These are phyloP conservation scores for Girardinichthys multiradiatus DNA, from an alignment of 2,113 vertebrate species.

Conservation along the genomic window DNA sequence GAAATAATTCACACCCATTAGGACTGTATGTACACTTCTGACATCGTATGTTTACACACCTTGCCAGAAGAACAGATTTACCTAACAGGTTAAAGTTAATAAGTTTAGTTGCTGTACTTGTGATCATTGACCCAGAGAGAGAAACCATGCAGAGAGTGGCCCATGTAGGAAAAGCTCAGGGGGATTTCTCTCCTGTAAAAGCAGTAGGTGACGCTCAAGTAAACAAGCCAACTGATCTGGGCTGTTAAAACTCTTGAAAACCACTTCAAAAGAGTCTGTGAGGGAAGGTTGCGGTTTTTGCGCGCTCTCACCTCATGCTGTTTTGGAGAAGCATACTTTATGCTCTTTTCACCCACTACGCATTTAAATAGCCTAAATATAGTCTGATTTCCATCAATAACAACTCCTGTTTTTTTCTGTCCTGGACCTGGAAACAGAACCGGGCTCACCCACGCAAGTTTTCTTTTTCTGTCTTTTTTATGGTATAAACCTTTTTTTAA, in stretches of 20 bases:
- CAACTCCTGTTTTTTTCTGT: constrained; percentile 47
- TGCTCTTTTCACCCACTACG: constrained; percentile 29
- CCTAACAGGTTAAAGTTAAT: no score
- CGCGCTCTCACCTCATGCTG: constrained; percentile 51
- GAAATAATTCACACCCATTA: background rate
- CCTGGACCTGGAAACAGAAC: constrained; percentile 61
- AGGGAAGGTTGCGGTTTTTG: constrained; percentile 35
- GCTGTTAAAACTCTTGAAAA: constrained; percentile 24
- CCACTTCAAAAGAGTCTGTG: constrained; percentile 53
- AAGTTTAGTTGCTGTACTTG: background rate
- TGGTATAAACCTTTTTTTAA: constrained; percentile 36
- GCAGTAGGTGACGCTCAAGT: constrained; percentile 43
- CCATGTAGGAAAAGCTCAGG: constrained; percentile 6
- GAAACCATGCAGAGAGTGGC: background rate
- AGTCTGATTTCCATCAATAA: constrained; percentile 68
- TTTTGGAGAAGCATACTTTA: constrained; percentile 61
- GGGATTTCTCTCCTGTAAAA: constrained; percentile 49
- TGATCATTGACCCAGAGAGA: constrained; percentile 4
- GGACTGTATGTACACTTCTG: no score
- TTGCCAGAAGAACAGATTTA: background rate
- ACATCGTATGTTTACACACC: no score
- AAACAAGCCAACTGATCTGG: constrained; percentile 34
- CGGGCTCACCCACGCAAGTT: constrained; percentile 40
- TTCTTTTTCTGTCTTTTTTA: constrained; percentile 38
- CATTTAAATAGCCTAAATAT: constrained; percentile 24